phyloP scores from a whole-genome alignment of 2,888 invertebrate species.

The Drosophila diplacantha region DNA sequence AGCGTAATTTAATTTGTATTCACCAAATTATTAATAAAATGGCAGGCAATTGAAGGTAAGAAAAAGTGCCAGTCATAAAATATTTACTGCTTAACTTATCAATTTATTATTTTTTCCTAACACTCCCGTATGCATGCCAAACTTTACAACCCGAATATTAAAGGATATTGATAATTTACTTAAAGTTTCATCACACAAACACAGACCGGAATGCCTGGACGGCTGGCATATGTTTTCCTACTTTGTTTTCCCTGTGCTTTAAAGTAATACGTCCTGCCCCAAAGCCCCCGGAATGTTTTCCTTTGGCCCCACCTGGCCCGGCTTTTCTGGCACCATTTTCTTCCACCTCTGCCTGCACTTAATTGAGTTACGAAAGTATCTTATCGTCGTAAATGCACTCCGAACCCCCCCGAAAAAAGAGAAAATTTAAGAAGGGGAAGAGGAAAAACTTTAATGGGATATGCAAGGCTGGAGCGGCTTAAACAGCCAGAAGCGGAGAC shows the following conservation, averaged over 20 bases:
- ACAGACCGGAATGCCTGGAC: background rate
- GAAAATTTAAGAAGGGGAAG: background rate
- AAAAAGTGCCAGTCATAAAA: background rate
- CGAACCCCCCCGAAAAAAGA: conserved; percentile 2
- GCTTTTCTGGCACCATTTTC: conserved; percentile 11
- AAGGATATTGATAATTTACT: background rate
- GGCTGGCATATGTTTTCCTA: conserved; percentile 12
- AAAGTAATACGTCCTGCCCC: conserved; percentile 8
- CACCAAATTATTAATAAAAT: background rate
- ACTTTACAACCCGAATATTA: background rate
- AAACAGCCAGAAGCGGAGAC: conserved; percentile 11
- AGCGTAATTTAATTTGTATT: background rate
- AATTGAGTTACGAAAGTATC: conserved; percentile 67
- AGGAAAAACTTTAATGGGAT: conserved; percentile 50
- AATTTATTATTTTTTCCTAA: background rate
- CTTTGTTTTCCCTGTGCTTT: conserved; percentile 9
- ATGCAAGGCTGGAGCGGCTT: conserved; percentile 37
- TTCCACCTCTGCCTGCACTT: conserved; percentile 42
- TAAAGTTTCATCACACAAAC: background rate
- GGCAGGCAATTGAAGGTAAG: background rate
- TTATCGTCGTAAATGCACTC: conserved; percentile 65
- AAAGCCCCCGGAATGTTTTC: conserved; percentile 8
- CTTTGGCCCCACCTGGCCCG: background rate
- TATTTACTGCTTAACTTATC: background rate
- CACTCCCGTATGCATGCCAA: background rate